Evolutionary conservation across 2,888 invertebrate species (phyloP), one percentile per base, ranked within the genome.

Genomic region (Leptinotarsa tumamoca): DNA sequence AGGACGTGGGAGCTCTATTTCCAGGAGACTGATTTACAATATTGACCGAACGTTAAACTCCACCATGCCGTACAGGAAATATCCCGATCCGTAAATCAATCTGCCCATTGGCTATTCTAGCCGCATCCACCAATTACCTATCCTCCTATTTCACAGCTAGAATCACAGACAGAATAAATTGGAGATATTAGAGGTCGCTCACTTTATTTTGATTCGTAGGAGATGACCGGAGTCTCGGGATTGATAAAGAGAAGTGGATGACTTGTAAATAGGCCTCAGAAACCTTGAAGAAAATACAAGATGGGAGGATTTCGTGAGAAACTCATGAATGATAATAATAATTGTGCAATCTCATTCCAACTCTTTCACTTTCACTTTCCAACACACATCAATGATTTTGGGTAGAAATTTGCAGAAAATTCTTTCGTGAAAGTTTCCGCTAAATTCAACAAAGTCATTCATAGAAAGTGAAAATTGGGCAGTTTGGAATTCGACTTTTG

Each of bases 1-100:
- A 58, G 58, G 58, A 58, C 23, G 58, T 15, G 58, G 15, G 14
- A 23, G 52, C 52, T 58, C 58, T 58, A 23, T 58, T 58, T 58
- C 58, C 58, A 58, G 58, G 14, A 23, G 58, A 23, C 58, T 58
- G 58, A 58, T 58, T 58, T 58, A 58, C 58, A 58, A 58, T 58
- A 58, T 58, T 58, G 58, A 58, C 58, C 58, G 58, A 23, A 58
- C 58, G 58, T 23, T 58, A 58, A 58, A 23, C 58, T 58, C 58
- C 54, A 54, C 54, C 14, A 54, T 58, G 17, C 58, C 58, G 58
- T 58, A 58, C 58, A 23, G 58, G 58, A 58, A 58, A 58, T 58
- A 58, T 27, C 58, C 23, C 58, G 23, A 58, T 17, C 23, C 58
- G 58, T 58, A 58, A 58, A 58, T 58, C 58, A 58, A 58, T 58